A percentile compares a stretch with the other conserved stretches of the same genome.
phyloP scores from a whole-genome alignment of 1,140 invertebrate species.

The Yoshiicerus persimilis region DNA sequence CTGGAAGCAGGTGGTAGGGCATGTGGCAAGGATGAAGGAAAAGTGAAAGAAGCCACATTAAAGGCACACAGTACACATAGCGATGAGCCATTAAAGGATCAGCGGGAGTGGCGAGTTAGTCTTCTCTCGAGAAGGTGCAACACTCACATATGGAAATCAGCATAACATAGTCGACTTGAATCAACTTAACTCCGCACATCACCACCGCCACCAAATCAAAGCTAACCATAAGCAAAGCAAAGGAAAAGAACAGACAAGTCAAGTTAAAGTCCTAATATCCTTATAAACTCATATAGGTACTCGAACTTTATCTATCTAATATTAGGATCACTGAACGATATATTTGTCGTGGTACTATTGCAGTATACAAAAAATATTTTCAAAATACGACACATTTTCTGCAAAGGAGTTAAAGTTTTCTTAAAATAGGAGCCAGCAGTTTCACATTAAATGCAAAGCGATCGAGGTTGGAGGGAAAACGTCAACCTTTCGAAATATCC shows the following conservation, averaged over 20 bases:
- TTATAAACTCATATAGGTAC: not conserved
- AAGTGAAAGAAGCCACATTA: conserved; percentile 29
- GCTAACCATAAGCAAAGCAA: not conserved
- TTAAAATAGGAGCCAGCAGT: not conserved
- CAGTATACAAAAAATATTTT: not conserved
- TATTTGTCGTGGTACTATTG: too few species aligned
- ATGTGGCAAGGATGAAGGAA: conserved; percentile 15
- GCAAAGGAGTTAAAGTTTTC: too few species aligned
- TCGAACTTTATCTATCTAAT: too few species aligned
- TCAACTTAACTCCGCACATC: not conserved
- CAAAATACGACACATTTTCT: too few species aligned
- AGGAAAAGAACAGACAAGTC: not conserved
- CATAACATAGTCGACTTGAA: not conserved
- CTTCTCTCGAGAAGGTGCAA: conserved; percentile 7
- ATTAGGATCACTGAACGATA: too few species aligned
- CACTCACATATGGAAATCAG: conserved; percentile 30
- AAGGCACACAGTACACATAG: not conserved
- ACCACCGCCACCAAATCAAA: not conserved
- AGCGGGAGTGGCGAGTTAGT: conserved; percentile 19
- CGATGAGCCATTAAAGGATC: conserved; percentile 45
- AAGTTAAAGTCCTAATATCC: not conserved
- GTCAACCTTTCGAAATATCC: not conserved
- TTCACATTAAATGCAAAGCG: not conserved
- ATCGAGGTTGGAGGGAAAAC: not conserved
- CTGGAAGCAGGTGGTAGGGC: conserved; percentile 39